Conservation (phyloP, 2,797 vertebrate genomes). For the Acrocephalus scirpaceus region DNA sequence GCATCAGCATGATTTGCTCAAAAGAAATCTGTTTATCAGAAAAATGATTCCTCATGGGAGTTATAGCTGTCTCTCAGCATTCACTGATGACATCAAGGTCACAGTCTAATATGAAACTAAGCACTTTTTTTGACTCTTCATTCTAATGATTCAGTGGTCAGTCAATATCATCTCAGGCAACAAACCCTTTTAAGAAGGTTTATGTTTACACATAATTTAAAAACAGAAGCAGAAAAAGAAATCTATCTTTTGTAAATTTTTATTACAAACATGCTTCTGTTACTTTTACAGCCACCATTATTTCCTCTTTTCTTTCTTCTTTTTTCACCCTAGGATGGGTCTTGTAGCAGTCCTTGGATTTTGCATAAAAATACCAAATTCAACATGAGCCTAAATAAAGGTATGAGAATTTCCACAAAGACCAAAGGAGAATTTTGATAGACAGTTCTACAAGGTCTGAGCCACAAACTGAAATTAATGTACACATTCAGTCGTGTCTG, state of each 20-base stretch:
- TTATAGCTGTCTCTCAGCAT: neutral
- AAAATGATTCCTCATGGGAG: neutral
- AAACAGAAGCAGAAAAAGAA: neutral
- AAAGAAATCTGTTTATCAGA: neutral
- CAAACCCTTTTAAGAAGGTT: neutral
- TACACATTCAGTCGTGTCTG: neutral
- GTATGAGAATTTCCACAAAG: neutral
- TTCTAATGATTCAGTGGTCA: neutral
- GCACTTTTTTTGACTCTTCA: neutral
- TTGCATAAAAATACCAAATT: neutral
- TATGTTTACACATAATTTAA: neutral
- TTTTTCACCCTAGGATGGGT: neutral
- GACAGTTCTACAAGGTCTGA: neutral
- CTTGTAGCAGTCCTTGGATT: neutral
- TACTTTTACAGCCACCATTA: neutral
- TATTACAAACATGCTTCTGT: neutral
- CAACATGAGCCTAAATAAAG: neutral
- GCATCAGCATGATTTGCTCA: neutral
- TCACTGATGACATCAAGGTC: neutral
- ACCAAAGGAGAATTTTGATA: neutral
- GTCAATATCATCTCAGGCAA: neutral
- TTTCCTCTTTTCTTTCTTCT: neutral
- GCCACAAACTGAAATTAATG: neutral
- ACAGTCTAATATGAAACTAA: constrained; percentile 4
- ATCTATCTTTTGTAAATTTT: neutral